Evolutionary conservation across 2,113 vertebrate species (phyloP).

Genomic region (Cynoglossus semilaevis): DNA sequence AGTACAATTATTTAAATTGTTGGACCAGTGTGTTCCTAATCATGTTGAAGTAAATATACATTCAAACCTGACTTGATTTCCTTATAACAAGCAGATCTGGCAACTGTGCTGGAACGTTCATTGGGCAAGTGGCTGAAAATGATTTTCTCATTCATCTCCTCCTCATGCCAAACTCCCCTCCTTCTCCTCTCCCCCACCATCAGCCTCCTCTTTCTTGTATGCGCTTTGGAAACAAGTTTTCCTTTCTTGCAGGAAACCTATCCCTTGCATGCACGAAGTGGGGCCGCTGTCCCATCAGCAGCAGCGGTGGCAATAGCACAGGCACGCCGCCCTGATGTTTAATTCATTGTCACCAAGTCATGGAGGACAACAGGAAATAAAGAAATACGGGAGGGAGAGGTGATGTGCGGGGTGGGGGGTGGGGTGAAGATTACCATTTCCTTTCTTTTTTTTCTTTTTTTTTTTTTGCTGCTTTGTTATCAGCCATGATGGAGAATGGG

Average conservation of each 20-base stretch:
- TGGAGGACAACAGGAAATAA: slow-evolving; percentile 56
- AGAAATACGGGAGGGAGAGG: slow-evolving; percentile 10
- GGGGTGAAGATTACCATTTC: slow-evolving; percentile 33
- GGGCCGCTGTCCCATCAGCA: slow-evolving; percentile 27
- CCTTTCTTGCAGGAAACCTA: slow-evolving; percentile 18
- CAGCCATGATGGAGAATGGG: slow-evolving; percentile 25
- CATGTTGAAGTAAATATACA: too few species aligned
- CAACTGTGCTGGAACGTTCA: slow-evolving; percentile 3
- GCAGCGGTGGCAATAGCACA: slow-evolving; percentile 5
- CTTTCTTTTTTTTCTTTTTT: slow-evolving; percentile 4
- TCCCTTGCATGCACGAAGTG: slow-evolving; percentile 24
- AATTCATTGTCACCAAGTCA: slow-evolving; percentile 46
- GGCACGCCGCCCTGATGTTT: slow-evolving; percentile 43
- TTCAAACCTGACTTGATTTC: too few species aligned
- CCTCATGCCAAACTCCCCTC: slow-evolving; percentile 18
- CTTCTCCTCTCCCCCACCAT: not conserved
- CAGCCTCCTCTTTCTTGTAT: slow-evolving; percentile 10
- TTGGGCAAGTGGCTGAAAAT: slow-evolving; percentile 22
- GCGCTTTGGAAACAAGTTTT: slow-evolving; percentile 19
- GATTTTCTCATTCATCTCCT: slow-evolving; percentile 10
- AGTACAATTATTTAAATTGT: too few species aligned
- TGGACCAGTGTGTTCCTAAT: too few species aligned
- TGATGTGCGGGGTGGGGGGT: not conserved
- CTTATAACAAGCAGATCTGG: too few species aligned
- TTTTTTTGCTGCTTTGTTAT: slow-evolving; percentile 32